Evolutionary conservation across 2,888 invertebrate genomes (phyloP).

Genomic region (Apamea sordens): DNA sequence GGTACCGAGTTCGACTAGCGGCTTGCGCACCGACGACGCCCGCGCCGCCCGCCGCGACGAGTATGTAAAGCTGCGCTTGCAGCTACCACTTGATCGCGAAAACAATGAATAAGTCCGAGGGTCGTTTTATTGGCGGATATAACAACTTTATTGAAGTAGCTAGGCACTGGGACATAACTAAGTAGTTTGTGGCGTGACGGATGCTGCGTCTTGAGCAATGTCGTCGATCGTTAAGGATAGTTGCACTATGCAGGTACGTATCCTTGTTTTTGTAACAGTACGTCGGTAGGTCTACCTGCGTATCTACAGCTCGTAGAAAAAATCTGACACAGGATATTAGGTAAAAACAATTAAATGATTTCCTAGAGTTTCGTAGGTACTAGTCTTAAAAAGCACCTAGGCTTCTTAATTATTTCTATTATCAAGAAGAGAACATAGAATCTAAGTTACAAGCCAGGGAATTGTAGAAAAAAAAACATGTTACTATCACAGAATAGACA

Average conservation of each 20-base stretch:
- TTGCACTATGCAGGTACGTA: not conserved
- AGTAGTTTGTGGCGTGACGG: not conserved
- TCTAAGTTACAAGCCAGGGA: not conserved
- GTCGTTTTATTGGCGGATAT: not conserved
- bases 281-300: not conserved
- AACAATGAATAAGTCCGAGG: not conserved
- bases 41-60: not conserved
- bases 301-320: not conserved
- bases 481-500: not conserved
- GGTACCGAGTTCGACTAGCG: not conserved
- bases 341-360: not conserved
- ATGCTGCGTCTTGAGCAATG: not conserved
- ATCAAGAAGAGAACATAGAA: not conserved
- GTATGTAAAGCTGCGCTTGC: conserved; percentile 1
- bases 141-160: not conserved
- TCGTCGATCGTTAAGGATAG: not conserved
- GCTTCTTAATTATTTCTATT: not conserved
- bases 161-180: not conserved
- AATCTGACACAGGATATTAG: not conserved
- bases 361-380: not conserved
- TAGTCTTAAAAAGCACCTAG: not conserved
- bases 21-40: conserved; percentile 14
- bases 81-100: not conserved
- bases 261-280: not conserved
- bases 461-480: not conserved